These are phyloP conservation scores for Eucera pruinosa DNA, from an alignment of 2,888 invertebrate genomes.

Conservation along the genomic window DNA sequence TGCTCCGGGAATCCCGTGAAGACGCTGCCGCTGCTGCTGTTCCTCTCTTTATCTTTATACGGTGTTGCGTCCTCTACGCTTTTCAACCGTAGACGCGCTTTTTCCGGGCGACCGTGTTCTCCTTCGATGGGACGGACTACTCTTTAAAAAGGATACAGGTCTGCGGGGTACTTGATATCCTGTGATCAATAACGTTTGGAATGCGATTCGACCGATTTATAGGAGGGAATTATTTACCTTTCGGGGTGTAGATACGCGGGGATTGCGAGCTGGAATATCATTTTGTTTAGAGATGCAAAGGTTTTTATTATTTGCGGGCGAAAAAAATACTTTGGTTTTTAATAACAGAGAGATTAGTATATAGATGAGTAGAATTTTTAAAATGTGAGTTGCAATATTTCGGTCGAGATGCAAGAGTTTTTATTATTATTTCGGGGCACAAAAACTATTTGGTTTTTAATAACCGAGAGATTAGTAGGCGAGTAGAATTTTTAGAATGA, in stretches of 20 bases:
- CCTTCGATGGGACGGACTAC: neutral
- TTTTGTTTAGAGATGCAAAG: no score
- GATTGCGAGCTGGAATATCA: no score
- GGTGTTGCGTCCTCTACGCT: no score
- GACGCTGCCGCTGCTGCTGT: neutral
- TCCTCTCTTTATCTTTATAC: neutral
- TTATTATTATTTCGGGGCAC: no score
- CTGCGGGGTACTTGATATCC: slow-evolving; percentile 31
- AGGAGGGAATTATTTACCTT: slow-evolving; percentile 19
- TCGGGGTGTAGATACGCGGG: neutral
- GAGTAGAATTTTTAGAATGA: no score
- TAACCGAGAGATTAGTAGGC: no score
- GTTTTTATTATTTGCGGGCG: neutral
- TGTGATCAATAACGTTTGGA: slow-evolving; percentile 33
- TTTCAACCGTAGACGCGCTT: neutral
- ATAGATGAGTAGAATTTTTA: no score
- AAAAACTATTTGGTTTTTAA: no score
- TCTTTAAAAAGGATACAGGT: slow-evolving; percentile 13
- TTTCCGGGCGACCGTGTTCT: slow-evolving; percentile 15
- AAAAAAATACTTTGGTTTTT: no score
- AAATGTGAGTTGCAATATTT: no score
- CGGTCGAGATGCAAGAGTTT: no score
- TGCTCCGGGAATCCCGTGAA: slow-evolving; percentile 36
- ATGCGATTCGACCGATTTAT: slow-evolving; percentile 20
- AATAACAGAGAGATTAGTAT: no score